These are phyloP conservation scores for Loxodonta africana DNA, from an alignment of 2,113 vertebrate genomes.

Conservation along the genomic window DNA sequence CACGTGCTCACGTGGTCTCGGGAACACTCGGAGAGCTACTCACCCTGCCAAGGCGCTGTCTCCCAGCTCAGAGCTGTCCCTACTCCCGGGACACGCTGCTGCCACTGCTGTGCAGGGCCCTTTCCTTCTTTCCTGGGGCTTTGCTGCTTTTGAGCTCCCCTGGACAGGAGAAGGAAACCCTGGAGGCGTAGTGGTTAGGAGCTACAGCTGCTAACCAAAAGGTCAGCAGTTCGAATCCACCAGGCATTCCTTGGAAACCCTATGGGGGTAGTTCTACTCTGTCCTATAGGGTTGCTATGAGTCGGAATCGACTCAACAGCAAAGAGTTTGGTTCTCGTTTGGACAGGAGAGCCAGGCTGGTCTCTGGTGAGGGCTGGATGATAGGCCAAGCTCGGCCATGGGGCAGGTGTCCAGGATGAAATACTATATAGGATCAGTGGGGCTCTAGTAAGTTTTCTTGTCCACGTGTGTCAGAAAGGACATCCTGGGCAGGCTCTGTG, in stretches of 20 bases:
- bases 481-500: neutral
- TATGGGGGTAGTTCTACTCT: too few species aligned
- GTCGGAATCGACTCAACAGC: too few species aligned
- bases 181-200: too few species aligned
- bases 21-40: neutral
- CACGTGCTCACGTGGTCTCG: neutral
- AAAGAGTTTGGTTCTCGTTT: too few species aligned
- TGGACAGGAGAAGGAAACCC: neutral
- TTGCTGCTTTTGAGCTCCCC: rapidly evolving
- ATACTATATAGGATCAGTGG: rapidly evolving
- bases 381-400: rapidly evolving
- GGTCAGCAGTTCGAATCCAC: too few species aligned
- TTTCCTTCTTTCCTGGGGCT: rapidly evolving
- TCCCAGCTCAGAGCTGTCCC: neutral
- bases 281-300: too few species aligned
- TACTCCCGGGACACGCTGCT: too few species aligned
- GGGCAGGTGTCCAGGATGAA: neutral
- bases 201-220: too few species aligned
- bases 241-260: too few species aligned
- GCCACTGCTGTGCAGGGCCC: rapidly evolving
- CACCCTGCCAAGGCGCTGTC: neutral
- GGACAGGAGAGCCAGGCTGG: neutral
- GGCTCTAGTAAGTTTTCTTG: neutral
- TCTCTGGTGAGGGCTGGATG: neutral
- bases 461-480: neutral